Base-by-base conservation (phyloP, 2,888 invertebrate species). In the Meloe dianella region DNA sequence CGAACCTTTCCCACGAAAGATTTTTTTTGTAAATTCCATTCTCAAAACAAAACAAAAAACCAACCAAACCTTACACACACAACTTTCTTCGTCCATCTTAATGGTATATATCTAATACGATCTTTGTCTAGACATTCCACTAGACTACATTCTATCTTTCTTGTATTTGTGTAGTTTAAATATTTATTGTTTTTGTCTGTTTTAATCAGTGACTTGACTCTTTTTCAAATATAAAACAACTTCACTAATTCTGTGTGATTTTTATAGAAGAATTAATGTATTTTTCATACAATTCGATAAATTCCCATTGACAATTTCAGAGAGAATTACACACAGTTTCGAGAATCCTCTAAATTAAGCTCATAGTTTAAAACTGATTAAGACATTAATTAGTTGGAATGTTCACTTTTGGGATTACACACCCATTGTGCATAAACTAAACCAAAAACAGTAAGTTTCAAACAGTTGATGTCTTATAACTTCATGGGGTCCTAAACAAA, bases 41-140 rank as follows among this genome's bases (percentile, higher is more conserved):
- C 20, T 20, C 47, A 20, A 47, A 47, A 47, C 20, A 41, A 4
- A 47, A 47, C 7, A 17, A 4, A 20, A 47, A 47, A 47, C 20
- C n/a, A 4, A 47, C 20, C 7, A 17, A 4, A 8, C 20, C n/a
- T 17, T 32, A 32, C 7, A 32, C 7, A 32, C 6, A 47, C 47
- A 47, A 47, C 47, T 47, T 47, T 47, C 47, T 20, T 47, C 47
- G 47, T 47, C 9, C 47, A 47, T 47, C 47, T 47, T 20, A 41
- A 10, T 20, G 10, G 9, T 20, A 20, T 12, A 60, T 12, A 29
- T 27, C 7, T 9, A 17, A 12, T 61, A 71, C 75, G 74, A 64
- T 79, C 79, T 75, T 74, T 78, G 79, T 79, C 79, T 78, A 79
- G 79, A 79, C 80, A 79, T 80, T 79, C 80, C 73, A 75, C 74